These are phyloP conservation scores for Acropternis orthonyx DNA, from an alignment of 2,797 vertebrate genomes.

Conservation along the genomic window DNA sequence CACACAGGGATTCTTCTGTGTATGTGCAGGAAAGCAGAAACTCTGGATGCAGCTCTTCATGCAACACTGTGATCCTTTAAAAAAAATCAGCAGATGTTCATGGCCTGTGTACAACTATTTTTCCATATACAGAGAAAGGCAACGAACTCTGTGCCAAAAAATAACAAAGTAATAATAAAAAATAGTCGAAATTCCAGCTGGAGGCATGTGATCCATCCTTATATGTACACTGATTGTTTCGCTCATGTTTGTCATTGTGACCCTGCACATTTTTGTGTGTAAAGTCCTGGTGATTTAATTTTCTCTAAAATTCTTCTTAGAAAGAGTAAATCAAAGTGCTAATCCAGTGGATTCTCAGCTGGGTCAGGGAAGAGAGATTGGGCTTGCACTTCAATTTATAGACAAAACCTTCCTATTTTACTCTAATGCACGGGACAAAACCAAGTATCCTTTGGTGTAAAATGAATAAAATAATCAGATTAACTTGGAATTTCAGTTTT, in stretches of 20 bases:
- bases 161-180: slow-evolving; percentile 5
- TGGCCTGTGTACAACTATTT: slow-evolving; percentile 25
- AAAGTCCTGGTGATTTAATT: background rate
- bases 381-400: background rate
- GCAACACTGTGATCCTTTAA: background rate
- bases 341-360: background rate
- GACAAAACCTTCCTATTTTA: background rate
- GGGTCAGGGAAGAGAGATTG: background rate
- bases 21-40: background rate
- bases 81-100: background rate
- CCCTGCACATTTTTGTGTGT: background rate
- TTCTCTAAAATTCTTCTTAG: background rate
- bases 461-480: slow-evolving; percentile 35
- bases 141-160: background rate
- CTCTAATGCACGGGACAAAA: background rate
- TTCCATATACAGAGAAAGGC: slow-evolving; percentile 6
- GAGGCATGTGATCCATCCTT: background rate
- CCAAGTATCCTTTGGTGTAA: background rate
- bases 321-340: background rate
- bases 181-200: slow-evolving; percentile 4
- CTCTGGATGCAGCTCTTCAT: background rate
- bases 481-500: slow-evolving; percentile 29
- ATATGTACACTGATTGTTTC: background rate
- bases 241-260: background rate
- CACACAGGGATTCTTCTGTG: background rate